Conservation (phyloP, 1,140 invertebrate species). For the Augochlora pura region DNA sequence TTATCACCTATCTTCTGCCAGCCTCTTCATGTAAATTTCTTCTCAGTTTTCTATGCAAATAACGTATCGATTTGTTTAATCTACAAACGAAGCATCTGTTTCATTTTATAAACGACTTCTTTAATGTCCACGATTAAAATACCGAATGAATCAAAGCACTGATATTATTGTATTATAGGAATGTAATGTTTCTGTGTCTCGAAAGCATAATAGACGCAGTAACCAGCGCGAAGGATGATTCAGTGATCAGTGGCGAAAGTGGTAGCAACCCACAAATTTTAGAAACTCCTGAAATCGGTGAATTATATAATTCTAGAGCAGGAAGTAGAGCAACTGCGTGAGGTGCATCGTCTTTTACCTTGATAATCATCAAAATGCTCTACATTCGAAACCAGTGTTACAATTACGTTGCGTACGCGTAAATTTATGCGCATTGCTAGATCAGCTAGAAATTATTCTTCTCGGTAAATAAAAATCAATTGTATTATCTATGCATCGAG, state of each 20-base stretch:
- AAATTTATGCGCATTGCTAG: not conserved
- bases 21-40: too few relatives aligned
- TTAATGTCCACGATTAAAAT: not conserved
- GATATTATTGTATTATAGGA: not conserved
- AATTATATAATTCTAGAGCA: slow-evolving; percentile 40
- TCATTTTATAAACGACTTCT: too few relatives aligned
- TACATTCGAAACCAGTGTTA: slow-evolving; percentile 26
- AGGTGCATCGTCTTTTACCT: slow-evolving; percentile 21
- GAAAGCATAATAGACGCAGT: not conserved
- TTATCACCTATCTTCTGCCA: too few relatives aligned
- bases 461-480: too few relatives aligned
- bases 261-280: slow-evolving; percentile 20
- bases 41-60: too few relatives aligned
- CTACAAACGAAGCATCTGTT: not conserved
- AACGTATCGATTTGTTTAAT: too few relatives aligned
- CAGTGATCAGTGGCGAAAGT: slow-evolving; percentile 1
- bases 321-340: slow-evolving; percentile 25
- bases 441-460: slow-evolving; percentile 12
- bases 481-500: not conserved
- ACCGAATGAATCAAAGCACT: not conserved
- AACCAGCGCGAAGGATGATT: not conserved
- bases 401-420: not conserved
- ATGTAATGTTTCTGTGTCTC: not conserved
- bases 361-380: slow-evolving; percentile 47
- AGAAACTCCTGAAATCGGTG: slow-evolving; percentile 49